phyloP scores from a whole-genome alignment of 2,888 invertebrate species.

The Lasioglossum figueresi region DNA sequence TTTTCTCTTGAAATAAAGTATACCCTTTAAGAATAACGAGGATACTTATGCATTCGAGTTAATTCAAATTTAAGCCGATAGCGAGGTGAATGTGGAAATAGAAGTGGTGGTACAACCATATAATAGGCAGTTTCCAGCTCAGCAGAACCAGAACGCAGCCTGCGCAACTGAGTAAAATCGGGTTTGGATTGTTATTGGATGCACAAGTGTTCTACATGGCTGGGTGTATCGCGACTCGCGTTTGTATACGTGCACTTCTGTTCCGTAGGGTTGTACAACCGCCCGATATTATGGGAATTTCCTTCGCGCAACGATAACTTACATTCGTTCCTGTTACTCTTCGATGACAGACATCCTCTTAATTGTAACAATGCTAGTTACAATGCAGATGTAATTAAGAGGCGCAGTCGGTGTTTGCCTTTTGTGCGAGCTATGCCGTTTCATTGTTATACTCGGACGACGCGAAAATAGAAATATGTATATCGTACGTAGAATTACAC shows the following conservation, averaged over 20 bases:
- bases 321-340: slow-evolving; percentile 18
- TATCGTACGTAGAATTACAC: too few relatives aligned
- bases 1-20: background rate
- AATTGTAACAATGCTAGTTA: slow-evolving; percentile 19
- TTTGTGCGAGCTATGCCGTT: background rate
- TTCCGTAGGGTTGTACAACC: slow-evolving; percentile 11
- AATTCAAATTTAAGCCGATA: slow-evolving; percentile 53
- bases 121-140: slow-evolving; percentile 65
- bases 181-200: slow-evolving; percentile 67
- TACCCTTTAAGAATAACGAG: background rate
- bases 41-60: slow-evolving; percentile 31
- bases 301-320: background rate
- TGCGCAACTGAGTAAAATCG: slow-evolving; percentile 65
- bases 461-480: background rate
- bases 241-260: slow-evolving; percentile 32
- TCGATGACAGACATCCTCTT: slow-evolving; percentile 33
- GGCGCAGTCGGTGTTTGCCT: background rate
- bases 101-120: slow-evolving; percentile 52
- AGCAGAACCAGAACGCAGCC: slow-evolving; percentile 52
- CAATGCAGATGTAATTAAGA: slow-evolving; percentile 27
- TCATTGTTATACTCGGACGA: background rate
- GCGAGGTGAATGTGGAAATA: slow-evolving; percentile 28
- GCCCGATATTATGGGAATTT: slow-evolving; percentile 24
- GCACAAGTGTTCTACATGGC: slow-evolving; percentile 63
- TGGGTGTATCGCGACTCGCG: slow-evolving; percentile 29